Evolutionary conservation across 2,888 invertebrate species (phyloP), one percentile per base, ranked within the genome.

Genomic region (Campoplex capitator): DNA sequence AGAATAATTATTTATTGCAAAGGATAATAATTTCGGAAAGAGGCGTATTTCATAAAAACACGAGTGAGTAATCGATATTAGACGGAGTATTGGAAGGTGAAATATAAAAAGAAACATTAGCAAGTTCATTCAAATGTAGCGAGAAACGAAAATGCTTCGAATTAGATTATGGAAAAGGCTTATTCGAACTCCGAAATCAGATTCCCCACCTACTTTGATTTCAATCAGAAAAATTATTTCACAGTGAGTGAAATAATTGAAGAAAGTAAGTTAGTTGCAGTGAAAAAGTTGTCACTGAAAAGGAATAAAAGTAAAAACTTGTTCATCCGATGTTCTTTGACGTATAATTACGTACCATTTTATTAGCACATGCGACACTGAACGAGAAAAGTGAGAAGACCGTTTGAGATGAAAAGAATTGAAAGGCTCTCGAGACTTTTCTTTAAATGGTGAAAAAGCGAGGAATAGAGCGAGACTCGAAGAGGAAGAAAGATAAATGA

Each of bases 371-470:
- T 28, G 42, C 38, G 42, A 6, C 42, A 35, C 67, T 56, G 78
- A 32, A 28, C 56, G 18, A 28, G 23, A 56, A 9, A 35, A 48
- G 58, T 32, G 18, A 35, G 23, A 84, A 51, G 71, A 11, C 38
- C 9, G 28, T 51, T 48, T 56, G 48, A 28, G 32, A 74, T 76
- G 62, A 70, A 48, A 74, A 77, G 38, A n/a, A 70, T 28, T 51
- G 42, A 83, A 78, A 80, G 74, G 56, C 51, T 67, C 67, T 77
- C 45, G 54, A 81, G 73, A 58, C 70, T 78, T 35, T 62, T 56
- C 38, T 18, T 58, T 58, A 28, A 79, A 70, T 28, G 45, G 45
- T 23, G 56, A 6, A 62, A 32, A 62, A 11, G 32, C 28, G 35
- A 54, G 7, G 42, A 32, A 6, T 7, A 67, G 23, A 38, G 23